These are phyloP conservation scores for Hermaeophaga mercurialis DNA, from an alignment of 2,888 invertebrate genomes.

Conservation along the genomic window DNA sequence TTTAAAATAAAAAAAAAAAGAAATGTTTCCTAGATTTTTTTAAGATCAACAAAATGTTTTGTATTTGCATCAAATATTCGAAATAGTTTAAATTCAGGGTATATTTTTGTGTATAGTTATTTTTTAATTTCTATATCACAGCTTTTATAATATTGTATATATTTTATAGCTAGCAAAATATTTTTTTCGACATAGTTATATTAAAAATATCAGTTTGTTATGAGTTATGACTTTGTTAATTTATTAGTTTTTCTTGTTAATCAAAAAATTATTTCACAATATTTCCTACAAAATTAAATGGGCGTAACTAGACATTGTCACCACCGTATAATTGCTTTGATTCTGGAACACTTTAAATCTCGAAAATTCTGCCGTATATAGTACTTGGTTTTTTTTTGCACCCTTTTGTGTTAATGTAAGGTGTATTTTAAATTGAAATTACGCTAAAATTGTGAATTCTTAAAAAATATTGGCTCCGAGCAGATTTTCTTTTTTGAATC, in stretches of 20 bases:
- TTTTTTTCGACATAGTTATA: slow-evolving; percentile 32
- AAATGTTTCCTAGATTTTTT: slow-evolving; percentile 1
- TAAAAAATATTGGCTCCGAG: too few species aligned
- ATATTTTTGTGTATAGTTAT: slow-evolving; percentile 35
- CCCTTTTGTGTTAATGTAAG: too few species aligned
- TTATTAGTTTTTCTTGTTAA: slow-evolving; percentile 37
- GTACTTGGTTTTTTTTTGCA: too few species aligned
- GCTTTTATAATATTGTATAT: slow-evolving; percentile 43
- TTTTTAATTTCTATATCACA: slow-evolving; percentile 39
- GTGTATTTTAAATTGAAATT: too few species aligned
- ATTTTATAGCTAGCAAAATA: slow-evolving; percentile 40
- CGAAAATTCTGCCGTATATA: too few species aligned
- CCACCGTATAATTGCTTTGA: too few species aligned
- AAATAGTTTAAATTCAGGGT: slow-evolving; percentile 28
- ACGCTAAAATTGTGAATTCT: too few species aligned
- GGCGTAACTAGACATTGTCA: too few species aligned
- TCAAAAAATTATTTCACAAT: slow-evolving; percentile 22
- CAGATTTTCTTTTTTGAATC: too few species aligned
- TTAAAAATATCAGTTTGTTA: slow-evolving; percentile 39
- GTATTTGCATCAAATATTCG: slow-evolving; percentile 8
- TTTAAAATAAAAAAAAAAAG: neutral
- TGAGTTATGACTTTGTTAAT: slow-evolving; percentile 41
- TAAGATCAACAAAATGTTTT: slow-evolving; percentile 2
- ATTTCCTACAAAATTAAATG: too few species aligned
- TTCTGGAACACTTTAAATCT: too few species aligned